These are phyloP conservation scores for Himantopus leucocephalus DNA, from an alignment of 2,113 vertebrate genomes.

Conservation along the genomic window DNA sequence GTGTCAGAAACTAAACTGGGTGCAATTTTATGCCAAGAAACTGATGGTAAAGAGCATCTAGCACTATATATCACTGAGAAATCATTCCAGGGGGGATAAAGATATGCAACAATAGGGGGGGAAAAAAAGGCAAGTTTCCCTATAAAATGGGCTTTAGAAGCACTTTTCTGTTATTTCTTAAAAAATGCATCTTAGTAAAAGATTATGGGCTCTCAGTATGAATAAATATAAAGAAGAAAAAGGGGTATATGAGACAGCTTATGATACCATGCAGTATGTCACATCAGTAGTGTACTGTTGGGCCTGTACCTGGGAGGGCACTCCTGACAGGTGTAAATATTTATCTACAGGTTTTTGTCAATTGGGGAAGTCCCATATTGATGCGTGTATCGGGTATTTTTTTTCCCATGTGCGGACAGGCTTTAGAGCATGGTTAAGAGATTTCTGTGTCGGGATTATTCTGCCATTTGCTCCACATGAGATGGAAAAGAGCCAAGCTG, in stretches of 20 bases:
- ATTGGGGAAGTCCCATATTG: background rate
- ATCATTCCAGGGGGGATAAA: constrained; percentile 21
- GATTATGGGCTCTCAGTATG: background rate
- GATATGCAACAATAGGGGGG: background rate
- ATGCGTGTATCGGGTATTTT: no score
- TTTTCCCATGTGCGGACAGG: background rate
- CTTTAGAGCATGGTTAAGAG: background rate
- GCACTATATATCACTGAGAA: constrained; percentile 13
- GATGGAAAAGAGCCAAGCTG: background rate
- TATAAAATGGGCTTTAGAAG: constrained; percentile 33
- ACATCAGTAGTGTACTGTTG: background rate
- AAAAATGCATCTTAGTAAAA: constrained; percentile 15
- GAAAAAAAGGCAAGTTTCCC: background rate
- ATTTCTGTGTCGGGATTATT: background rate
- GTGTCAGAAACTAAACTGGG: background rate
- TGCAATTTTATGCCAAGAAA: constrained; percentile 32
- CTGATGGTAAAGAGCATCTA: constrained; percentile 30
- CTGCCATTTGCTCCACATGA: background rate
- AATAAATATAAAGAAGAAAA: background rate
- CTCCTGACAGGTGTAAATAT: background rate
- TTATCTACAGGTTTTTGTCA: background rate
- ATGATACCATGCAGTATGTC: background rate
- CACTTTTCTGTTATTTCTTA: background rate
- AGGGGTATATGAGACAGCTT: background rate
- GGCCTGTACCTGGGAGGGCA: background rate